Evolutionary conservation across 2,797 vertebrate genomes (phyloP).

Genomic region (Delichon dasypus): DNA sequence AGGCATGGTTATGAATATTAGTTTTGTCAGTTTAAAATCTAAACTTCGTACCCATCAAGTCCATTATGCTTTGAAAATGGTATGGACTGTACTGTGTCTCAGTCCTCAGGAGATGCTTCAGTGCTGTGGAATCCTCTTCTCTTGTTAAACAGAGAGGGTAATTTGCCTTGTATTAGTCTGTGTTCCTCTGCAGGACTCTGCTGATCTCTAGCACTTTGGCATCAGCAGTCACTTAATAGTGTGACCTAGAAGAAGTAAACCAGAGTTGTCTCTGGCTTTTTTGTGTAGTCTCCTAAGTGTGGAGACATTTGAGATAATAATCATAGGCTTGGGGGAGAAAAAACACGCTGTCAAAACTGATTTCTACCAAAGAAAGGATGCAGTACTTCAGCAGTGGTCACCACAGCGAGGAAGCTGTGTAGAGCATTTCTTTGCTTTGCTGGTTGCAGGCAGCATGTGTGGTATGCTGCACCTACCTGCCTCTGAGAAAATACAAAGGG

Average conservation of each 20-base stretch:
- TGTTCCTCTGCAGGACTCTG: neutral
- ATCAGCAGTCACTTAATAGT: neutral
- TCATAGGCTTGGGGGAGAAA: neutral
- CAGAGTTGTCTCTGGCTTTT: neutral
- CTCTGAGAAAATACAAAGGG: neutral
- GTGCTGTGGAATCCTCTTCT: neutral
- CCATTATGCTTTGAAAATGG: neutral
- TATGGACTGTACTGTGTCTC: neutral
- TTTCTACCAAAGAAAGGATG: neutral
- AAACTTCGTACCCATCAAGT: neutral
- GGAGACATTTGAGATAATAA: neutral
- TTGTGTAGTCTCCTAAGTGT: neutral
- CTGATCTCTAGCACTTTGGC: neutral
- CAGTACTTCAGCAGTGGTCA: accelerated
- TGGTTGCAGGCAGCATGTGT: neutral
- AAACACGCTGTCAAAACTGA: neutral
- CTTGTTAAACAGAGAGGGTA: neutral
- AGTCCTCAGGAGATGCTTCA: neutral
- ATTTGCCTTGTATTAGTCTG: neutral
- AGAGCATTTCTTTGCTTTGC: neutral
- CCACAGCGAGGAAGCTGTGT: neutral
- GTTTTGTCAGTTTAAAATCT: neutral
- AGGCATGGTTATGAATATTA: neutral
- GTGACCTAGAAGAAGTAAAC: neutral
- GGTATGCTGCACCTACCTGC: neutral